Conservation (phyloP, 2,888 invertebrate genomes). For the Polydrusus tereticollis region DNA sequence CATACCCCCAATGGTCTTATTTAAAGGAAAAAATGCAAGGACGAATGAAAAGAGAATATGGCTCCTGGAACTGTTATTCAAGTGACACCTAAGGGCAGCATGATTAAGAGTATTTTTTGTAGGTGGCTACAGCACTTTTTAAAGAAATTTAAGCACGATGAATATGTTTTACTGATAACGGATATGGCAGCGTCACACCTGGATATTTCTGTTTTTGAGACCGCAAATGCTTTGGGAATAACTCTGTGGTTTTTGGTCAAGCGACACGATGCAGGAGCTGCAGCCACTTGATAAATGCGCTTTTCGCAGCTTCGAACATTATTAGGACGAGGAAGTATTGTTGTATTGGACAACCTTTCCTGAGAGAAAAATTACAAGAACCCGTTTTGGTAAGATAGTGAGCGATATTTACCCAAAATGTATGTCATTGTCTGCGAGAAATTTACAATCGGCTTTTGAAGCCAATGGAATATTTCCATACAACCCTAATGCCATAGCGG, state of each 20-base stretch:
- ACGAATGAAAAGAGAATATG: conserved; percentile 50
- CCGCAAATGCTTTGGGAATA: neutral
- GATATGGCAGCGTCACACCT: conserved; percentile 56
- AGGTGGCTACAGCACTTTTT: conserved; percentile 3
- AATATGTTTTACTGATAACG: conserved; percentile 51
- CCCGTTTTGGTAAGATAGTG: conserved; percentile 49
- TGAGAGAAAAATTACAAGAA: conserved; percentile 55
- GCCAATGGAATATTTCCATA: conserved; percentile 55
- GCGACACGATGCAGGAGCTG: conserved; percentile 61
- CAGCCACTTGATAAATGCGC: conserved; percentile 60
- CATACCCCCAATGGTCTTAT: conserved; percentile 58
- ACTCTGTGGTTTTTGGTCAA: conserved; percentile 49
- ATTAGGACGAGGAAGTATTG: conserved; percentile 61
- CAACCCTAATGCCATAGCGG: conserved; percentile 45
- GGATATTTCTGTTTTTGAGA: neutral
- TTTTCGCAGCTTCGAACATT: conserved; percentile 57
- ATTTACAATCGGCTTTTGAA: conserved; percentile 52
- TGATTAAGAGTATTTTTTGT: conserved; percentile 53
- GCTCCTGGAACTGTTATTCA: conserved; percentile 52
- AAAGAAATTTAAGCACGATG: neutral
- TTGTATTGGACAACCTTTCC: conserved; percentile 55
- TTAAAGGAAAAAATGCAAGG: conserved; percentile 54
- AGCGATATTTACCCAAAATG: neutral
- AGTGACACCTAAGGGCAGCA: conserved; percentile 51
- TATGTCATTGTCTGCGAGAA: conserved; percentile 50